Evolutionary conservation across 2,113 vertebrate genomes (phyloP).

Genomic region (Gallinago undulata): DNA sequence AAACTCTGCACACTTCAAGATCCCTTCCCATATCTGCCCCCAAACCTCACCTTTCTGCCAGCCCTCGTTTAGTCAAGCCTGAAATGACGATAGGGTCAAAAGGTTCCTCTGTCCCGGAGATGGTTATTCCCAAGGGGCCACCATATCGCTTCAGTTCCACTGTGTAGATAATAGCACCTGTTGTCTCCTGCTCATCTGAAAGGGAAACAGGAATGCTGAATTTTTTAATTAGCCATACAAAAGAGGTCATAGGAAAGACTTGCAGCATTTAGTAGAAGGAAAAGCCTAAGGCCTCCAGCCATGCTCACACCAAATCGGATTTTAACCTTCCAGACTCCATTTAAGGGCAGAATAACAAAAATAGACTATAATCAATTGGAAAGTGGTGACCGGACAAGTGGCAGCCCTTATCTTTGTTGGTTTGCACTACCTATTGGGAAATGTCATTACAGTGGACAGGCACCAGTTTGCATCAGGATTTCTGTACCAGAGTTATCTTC

Average conservation of each 20-base stretch:
- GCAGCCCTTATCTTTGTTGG: constrained; percentile 35
- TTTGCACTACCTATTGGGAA: constrained; percentile 37
- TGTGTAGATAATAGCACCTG: constrained; percentile 93
- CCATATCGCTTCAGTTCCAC: constrained; percentile 94
- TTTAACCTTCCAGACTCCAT: constrained; percentile 26
- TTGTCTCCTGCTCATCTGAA: constrained; percentile 95
- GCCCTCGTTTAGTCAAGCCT: constrained; percentile 91
- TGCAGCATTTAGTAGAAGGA: background rate
- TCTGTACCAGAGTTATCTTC: constrained; percentile 94
- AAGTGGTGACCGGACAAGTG: background rate
- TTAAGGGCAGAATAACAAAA: constrained; percentile 54
- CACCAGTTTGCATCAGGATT: constrained; percentile 17
- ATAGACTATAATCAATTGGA: constrained; percentile 30
- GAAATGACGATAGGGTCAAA: constrained; percentile 98
- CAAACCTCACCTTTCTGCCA: constrained; percentile 91
- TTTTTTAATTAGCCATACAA: background rate
- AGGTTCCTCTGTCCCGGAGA: constrained; percentile 96
- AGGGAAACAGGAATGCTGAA: background rate
- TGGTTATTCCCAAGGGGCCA: constrained; percentile 95
- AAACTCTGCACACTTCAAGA: background rate
- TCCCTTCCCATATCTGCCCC: background rate
- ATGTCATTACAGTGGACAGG: constrained; percentile 44
- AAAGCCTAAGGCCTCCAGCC: background rate
- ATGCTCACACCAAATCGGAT: background rate
- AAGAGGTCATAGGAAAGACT: background rate